A percentile compares a stretch with the other conserved stretches of the same genome.
Evolutionary conservation across 2,888 invertebrate species (phyloP).

Genomic region (Diplazon laetatorius): DNA sequence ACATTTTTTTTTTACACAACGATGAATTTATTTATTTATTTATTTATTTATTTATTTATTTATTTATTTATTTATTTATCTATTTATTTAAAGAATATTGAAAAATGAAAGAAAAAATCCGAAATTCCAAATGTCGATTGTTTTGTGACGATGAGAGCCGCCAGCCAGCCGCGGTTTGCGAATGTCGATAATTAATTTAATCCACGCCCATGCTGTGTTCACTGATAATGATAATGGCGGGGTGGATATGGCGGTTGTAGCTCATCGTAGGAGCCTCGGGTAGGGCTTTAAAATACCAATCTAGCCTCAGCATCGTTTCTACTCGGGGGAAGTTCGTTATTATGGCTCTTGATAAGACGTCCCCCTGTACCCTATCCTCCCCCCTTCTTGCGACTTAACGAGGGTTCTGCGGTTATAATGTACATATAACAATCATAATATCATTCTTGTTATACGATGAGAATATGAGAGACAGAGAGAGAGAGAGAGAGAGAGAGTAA

Average conservation of each 20-base stretch:
- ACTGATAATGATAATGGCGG: constrained; percentile 52
- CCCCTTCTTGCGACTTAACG: constrained; percentile 48
- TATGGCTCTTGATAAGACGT: constrained; percentile 59
- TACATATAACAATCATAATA: constrained; percentile 49
- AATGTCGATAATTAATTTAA: constrained; percentile 46
- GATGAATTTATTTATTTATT: too few species aligned
- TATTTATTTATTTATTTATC: too few species aligned
- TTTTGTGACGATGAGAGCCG: constrained; percentile 41
- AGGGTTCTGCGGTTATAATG: constrained; percentile 55
- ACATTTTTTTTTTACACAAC: too few species aligned
- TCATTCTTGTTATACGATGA: constrained; percentile 52
- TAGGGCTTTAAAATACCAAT: constrained; percentile 49
- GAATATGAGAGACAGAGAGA: constrained; percentile 51
- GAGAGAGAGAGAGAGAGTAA: constrained; percentile 2
- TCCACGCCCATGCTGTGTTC: constrained; percentile 30
- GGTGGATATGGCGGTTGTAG: not conserved
- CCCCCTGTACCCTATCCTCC: constrained; percentile 41
- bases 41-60: too few species aligned
- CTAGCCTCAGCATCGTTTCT: constrained; percentile 49
- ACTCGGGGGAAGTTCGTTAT: constrained; percentile 35
- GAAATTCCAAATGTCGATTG: not conserved
- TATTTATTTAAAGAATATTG: not conserved
- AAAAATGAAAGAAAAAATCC: not conserved
- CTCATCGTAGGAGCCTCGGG: constrained; percentile 25
- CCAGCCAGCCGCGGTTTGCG: constrained; percentile 7